Evolutionary conservation across 2,113 vertebrate genomes (phyloP).

Genomic region (Psittacara wagleri): DNA sequence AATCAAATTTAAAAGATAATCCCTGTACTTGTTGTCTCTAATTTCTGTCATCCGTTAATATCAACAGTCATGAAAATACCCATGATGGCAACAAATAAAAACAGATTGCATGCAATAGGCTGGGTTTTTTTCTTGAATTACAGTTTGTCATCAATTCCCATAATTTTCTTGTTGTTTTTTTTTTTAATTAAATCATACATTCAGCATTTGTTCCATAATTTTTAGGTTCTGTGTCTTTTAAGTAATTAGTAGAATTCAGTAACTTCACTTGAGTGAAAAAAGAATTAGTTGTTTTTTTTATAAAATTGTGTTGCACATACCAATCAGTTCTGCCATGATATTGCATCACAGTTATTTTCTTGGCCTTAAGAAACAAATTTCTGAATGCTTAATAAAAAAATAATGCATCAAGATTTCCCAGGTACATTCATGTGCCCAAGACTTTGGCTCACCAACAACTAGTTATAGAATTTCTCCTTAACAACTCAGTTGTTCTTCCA

Average conservation of each 20-base stretch:
- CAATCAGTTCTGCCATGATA: not conserved
- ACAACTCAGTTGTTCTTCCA: not conserved
- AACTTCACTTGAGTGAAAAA: not conserved
- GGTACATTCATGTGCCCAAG: not conserved
- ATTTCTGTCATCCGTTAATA: not conserved
- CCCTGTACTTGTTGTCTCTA: not conserved
- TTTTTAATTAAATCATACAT: not conserved
- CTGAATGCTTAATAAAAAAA: not conserved
- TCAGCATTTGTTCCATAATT: not conserved
- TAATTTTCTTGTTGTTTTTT: not conserved
- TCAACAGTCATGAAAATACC: not conserved
- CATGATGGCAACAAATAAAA: not conserved
- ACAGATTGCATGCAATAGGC: not conserved
- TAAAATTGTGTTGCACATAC: not conserved
- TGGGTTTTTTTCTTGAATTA: not conserved
- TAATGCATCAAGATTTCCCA: not conserved
- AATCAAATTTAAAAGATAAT: not conserved
- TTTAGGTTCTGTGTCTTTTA: not conserved
- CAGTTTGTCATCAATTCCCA: not conserved
- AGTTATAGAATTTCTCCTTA: not conserved
- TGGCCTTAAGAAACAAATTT: not conserved
- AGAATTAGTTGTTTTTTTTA: fast-evolving
- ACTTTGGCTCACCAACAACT: not conserved
- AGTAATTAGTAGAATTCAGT: not conserved
- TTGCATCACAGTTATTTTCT: not conserved